Conservation (phyloP, 1,140 invertebrate species). For the Halyomorpha halys region DNA sequence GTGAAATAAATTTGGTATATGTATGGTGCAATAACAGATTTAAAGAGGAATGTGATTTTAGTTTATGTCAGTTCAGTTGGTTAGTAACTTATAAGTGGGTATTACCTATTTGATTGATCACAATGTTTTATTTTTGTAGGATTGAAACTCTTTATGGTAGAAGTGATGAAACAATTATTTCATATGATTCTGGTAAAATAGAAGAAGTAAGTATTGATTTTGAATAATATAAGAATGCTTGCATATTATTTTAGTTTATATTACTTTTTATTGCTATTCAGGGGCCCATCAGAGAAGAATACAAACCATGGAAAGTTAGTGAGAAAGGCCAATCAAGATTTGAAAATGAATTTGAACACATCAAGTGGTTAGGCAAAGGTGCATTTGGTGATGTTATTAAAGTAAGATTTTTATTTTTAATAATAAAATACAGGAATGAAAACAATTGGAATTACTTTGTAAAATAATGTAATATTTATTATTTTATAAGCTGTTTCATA, state of each 20-base stretch:
- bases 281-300: background rate
- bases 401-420: constrained; percentile 41
- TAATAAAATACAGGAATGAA: too few species aligned
- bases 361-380: constrained; percentile 79
- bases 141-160: background rate
- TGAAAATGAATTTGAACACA: constrained; percentile 76
- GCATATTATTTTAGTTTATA: background rate
- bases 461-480: too few species aligned
- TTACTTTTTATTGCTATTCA: background rate
- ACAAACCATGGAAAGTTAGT: constrained; percentile 11
- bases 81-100: background rate
- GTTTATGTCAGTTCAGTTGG: too few species aligned
- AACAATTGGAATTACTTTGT: too few species aligned
- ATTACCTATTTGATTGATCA: background rate
- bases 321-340: constrained; percentile 51
- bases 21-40: too few species aligned
- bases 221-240: background rate
- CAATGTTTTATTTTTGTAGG: background rate
- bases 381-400: constrained; percentile 94
- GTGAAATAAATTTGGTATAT: too few species aligned
- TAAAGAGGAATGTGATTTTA: too few species aligned
- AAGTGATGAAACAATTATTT: background rate
- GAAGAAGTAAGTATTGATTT: background rate
- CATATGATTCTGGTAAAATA: background rate
- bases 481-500: too few species aligned